phyloP scores from a whole-genome alignment of 2,888 invertebrate genomes.

The Pollenia labialis region DNA sequence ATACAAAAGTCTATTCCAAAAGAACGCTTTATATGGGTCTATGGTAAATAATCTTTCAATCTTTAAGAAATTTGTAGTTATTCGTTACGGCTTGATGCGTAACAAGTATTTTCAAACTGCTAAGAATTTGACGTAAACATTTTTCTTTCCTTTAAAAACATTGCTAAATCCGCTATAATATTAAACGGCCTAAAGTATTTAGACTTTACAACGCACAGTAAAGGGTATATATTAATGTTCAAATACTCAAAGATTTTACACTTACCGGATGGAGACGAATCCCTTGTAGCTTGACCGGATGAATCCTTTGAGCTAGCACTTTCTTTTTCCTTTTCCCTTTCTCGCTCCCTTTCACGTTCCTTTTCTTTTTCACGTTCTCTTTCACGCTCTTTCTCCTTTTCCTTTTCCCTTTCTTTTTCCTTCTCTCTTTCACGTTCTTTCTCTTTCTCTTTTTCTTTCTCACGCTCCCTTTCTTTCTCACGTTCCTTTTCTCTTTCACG shows the following conservation, averaged over 20 bases:
- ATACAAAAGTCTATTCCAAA: no score
- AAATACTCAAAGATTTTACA: background rate
- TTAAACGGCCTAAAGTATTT: no score
- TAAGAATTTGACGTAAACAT: no score
- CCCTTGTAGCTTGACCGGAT: constrained; percentile 62
- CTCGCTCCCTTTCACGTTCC: constrained; percentile 73
- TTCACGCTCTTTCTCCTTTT: constrained; percentile 58
- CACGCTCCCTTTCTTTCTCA: constrained; percentile 58
- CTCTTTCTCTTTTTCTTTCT: constrained; percentile 52
- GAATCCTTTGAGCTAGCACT: constrained; percentile 64
- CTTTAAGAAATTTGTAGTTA: no score
- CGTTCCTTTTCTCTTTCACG: constrained; percentile 68
- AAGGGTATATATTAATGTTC: background rate
- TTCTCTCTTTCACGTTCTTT: constrained; percentile 65
- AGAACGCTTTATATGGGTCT: no score
- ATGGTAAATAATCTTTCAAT: no score
- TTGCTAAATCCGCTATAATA: no score
- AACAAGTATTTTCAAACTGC: no score
- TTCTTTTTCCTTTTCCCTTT: constrained; percentile 71
- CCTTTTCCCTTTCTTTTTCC: constrained; percentile 53
- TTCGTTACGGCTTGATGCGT: no score
- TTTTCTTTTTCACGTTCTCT: constrained; percentile 47
- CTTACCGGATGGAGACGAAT: constrained; percentile 72
- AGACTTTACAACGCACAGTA: background rate
- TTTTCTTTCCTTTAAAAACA: no score